Conservation (phyloP, 2,113 vertebrate species). For the Uropsilus gracilis region DNA sequence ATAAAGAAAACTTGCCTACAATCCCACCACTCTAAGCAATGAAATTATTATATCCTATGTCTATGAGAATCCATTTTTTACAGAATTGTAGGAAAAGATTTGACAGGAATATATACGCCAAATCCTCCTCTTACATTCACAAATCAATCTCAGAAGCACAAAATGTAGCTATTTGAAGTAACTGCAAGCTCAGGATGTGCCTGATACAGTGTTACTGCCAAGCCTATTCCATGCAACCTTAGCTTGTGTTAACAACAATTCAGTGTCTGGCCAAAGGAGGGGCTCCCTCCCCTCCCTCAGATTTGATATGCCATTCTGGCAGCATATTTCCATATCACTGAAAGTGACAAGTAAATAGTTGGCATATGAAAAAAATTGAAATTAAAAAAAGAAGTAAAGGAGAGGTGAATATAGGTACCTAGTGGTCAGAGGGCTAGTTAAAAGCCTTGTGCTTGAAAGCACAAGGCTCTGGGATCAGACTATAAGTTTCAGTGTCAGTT, state of each 20-base stretch:
- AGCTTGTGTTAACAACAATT: neutral
- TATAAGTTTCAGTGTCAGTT: neutral
- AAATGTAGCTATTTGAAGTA: neutral
- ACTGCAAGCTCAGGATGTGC: neutral
- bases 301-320: neutral
- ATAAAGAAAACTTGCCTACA: neutral
- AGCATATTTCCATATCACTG: neutral
- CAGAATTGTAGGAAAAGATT: neutral
- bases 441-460: too few relatives aligned
- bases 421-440: neutral
- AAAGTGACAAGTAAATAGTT: neutral
- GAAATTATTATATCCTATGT: neutral
- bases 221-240: neutral
- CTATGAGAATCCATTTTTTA: conserved; percentile 11
- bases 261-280: neutral
- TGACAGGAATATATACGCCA: neutral
- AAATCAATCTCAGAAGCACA: conserved; percentile 14
- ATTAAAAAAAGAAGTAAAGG: too few relatives aligned
- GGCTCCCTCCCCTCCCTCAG: neutral
- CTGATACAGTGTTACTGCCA: neutral
- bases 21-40: neutral
- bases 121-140: neutral
- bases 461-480: neutral
- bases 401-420: neutral
- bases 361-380: too few relatives aligned